These are phyloP conservation scores for Esperia sulphurella DNA, from an alignment of 2,888 invertebrate genomes.

Conservation along the genomic window DNA sequence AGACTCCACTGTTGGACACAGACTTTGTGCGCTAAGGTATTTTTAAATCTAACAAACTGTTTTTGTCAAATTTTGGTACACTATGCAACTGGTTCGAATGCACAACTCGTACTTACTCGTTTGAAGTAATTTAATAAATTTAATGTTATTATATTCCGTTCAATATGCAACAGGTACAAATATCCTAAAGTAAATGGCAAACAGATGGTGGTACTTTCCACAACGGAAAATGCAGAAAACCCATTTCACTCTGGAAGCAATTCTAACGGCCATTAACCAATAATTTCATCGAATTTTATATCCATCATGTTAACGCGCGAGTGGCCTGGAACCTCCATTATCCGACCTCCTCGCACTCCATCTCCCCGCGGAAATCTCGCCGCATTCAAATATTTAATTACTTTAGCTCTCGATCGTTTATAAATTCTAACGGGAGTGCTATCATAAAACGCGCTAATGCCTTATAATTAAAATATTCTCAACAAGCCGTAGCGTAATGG, in stretches of 20 bases:
- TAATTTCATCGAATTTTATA: slow-evolving; percentile 76
- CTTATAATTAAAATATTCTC: slow-evolving; percentile 81
- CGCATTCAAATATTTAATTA: slow-evolving; percentile 80
- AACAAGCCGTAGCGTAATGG: slow-evolving; percentile 80
- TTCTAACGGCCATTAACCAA: slow-evolving; percentile 70
- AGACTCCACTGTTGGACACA: neutral
- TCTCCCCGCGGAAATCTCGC: slow-evolving; percentile 75
- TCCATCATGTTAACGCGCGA: slow-evolving; percentile 70
- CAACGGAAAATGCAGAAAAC: slow-evolving; percentile 45
- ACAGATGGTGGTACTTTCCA: slow-evolving; percentile 16
- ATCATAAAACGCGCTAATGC: slow-evolving; percentile 80
- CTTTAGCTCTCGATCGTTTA: slow-evolving; percentile 75
- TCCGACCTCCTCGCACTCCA: slow-evolving; percentile 40
- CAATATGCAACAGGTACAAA: no score
- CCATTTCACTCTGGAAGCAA: slow-evolving; percentile 49
- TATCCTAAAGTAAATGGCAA: slow-evolving; percentile 1
- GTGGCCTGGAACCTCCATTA: slow-evolving; percentile 62
- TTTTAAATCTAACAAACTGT: no score
- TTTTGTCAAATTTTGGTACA: no score
- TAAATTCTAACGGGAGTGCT: slow-evolving; percentile 74
- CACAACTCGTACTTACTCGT: no score
- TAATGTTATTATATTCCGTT: no score
- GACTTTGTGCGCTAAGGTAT: no score
- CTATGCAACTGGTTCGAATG: no score
- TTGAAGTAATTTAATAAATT: no score